Evolutionary conservation across 2,888 invertebrate species (phyloP).

Genomic region (Pyrrhosoma nymphula): DNA sequence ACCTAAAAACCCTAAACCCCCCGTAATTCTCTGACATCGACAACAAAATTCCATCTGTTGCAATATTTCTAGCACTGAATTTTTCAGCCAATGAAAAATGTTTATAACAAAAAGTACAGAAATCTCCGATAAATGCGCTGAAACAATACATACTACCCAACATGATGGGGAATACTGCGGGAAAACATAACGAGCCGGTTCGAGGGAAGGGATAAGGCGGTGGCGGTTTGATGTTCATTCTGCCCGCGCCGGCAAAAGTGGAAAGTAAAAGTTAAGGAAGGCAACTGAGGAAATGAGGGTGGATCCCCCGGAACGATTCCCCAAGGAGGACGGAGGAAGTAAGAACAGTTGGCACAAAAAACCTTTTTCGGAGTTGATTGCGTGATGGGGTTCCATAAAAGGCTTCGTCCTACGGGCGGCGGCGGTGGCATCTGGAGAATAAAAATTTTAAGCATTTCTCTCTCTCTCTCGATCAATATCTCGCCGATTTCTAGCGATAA

Average conservation of each 20-base stretch:
- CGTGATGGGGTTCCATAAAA: not conserved
- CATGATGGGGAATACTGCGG: no score
- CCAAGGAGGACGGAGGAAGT: not conserved
- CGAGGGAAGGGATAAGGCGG: not conserved
- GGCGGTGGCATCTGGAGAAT: not conserved
- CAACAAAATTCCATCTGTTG: no score
- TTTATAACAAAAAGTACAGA: no score
- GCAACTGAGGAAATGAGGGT: conserved; percentile 34
- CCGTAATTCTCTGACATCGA: no score
- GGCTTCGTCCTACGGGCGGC: not conserved
- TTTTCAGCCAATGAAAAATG: no score
- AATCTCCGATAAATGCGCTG: no score
- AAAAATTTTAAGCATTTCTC: not conserved
- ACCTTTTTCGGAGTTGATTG: conserved; percentile 41
- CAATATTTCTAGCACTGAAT: no score
- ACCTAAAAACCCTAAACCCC: no score
- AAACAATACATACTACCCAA: no score
- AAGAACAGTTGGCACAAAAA: conserved; percentile 35
- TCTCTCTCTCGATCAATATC: not conserved
- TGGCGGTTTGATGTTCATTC: not conserved
- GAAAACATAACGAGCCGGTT: not conserved
- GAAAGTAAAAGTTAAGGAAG: conserved; percentile 15
- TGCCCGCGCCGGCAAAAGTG: not conserved
- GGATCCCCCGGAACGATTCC: not conserved
- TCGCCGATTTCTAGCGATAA: not conserved